phyloP scores from a whole-genome alignment of 2,797 vertebrate species.

The Tachyglossus aculeatus region DNA sequence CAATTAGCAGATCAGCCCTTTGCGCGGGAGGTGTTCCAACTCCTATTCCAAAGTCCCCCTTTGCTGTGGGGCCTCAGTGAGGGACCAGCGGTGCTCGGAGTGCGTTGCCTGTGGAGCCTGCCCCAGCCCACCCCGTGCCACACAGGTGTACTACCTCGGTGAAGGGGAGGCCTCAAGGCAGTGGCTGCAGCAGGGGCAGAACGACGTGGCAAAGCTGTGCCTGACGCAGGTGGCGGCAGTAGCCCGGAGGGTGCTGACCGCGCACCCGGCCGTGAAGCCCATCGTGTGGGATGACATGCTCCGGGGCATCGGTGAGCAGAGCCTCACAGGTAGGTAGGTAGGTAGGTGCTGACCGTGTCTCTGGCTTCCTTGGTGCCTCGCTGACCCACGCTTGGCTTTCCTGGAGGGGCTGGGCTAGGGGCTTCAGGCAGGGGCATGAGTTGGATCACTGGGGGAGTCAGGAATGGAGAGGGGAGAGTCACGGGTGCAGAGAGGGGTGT shows the following conservation, averaged over 20 bases:
- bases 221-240: conserved; percentile 86
- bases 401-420: too few relatives aligned
- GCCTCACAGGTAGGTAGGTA: conserved; percentile 86
- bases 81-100: too few relatives aligned
- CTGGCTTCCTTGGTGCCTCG: too few relatives aligned
- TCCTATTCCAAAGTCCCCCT: too few relatives aligned
- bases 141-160: conserved; percentile 91
- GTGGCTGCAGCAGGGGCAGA: conserved; percentile 79
- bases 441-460: too few relatives aligned
- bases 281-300: conserved; percentile 98
- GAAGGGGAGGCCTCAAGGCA: conserved; percentile 87
- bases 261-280: conserved; percentile 77
- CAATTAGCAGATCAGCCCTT: not conserved
- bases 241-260: conserved; percentile 74
- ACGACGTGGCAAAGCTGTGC: conserved; percentile 82
- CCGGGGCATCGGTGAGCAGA: conserved; percentile 80
- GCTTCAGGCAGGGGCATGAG: too few relatives aligned
- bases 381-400: too few relatives aligned
- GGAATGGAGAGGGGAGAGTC: too few relatives aligned
- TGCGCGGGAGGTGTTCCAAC: not conserved
- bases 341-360: too few relatives aligned
- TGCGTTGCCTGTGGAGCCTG: not conserved
- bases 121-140: not conserved
- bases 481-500: too few relatives aligned
- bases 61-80: too few relatives aligned